Evolutionary conservation across 2,113 vertebrate species (phyloP).

Genomic region (Sinocyclocheilus anophthalmus): DNA sequence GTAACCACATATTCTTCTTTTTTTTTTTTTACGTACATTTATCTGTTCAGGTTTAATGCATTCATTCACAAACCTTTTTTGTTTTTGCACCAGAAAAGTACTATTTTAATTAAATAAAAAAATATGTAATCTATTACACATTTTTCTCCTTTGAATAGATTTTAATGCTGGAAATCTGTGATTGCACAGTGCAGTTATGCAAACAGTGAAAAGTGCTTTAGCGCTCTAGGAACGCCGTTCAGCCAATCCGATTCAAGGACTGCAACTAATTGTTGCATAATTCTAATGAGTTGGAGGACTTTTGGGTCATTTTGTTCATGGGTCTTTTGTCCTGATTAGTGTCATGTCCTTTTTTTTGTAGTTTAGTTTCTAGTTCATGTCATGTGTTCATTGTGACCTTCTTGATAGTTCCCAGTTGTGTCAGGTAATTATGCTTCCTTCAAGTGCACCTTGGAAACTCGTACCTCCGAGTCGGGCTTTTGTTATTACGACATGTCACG

Average conservation of each 20-base stretch:
- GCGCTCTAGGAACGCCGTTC: no score
- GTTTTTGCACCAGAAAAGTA: neutral
- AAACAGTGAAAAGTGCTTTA: neutral
- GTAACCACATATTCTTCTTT: no score
- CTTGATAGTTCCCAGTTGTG: neutral
- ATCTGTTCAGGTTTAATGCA: neutral
- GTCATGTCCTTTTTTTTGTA: neutral
- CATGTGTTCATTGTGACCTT: neutral
- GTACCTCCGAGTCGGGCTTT: neutral
- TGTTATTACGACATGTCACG: neutral
- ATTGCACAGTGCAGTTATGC: neutral
- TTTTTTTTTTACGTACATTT: neutral
- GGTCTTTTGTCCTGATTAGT: neutral
- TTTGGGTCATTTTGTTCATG: neutral
- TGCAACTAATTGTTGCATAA: neutral
- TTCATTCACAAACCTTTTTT: neutral
- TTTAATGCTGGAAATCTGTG: neutral
- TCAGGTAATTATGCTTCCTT: neutral
- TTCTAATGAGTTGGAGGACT: neutral
- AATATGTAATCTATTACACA: neutral
- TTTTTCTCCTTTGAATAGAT: neutral
- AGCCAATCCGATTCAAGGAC: no score
- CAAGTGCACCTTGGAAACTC: neutral
- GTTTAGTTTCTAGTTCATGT: no score
- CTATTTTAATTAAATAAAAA: neutral